Percentiles rank a stretch among this genome's conserved stretches.
Evolutionary conservation across 2,113 vertebrate genomes (phyloP).

Genomic region (Antigone vipio): DNA sequence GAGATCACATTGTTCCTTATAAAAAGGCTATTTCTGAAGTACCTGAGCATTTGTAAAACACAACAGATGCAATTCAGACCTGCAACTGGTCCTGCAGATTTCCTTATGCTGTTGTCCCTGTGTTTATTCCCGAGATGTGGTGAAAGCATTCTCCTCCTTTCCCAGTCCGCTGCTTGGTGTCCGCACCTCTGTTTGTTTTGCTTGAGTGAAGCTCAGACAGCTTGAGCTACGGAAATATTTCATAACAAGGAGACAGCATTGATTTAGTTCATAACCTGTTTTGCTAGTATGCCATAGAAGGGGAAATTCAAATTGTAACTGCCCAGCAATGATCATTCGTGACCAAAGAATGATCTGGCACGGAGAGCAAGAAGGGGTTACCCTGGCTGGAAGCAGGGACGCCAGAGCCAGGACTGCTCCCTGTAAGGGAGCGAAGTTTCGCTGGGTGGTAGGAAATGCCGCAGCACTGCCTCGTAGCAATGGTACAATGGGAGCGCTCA

Average conservation of each 20-base stretch:
- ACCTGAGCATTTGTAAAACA: neutral
- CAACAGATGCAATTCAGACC: neutral
- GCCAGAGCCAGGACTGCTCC: neutral
- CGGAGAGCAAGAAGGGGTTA: neutral
- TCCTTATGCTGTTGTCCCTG: neutral
- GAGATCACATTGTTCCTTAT: accelerated
- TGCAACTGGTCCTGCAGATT: neutral
- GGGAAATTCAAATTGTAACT: neutral
- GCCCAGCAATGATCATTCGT: neutral
- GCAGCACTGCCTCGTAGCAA: neutral
- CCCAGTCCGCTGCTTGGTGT: neutral
- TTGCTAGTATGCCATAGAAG: neutral
- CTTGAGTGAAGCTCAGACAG: neutral
- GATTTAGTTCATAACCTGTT: neutral
- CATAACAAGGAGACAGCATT: neutral
- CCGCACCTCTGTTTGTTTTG: neutral
- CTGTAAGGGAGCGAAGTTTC: neutral
- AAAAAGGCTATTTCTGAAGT: neutral
- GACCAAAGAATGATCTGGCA: neutral
- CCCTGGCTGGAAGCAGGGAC: neutral
- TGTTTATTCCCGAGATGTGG: neutral
- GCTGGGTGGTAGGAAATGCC: neutral
- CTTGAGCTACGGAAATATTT: neutral
- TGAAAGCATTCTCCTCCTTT: neutral
- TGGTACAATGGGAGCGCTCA: neutral